phyloP scores from a whole-genome alignment of 2,113 vertebrate species.

The Microtus ochrogaster region DNA sequence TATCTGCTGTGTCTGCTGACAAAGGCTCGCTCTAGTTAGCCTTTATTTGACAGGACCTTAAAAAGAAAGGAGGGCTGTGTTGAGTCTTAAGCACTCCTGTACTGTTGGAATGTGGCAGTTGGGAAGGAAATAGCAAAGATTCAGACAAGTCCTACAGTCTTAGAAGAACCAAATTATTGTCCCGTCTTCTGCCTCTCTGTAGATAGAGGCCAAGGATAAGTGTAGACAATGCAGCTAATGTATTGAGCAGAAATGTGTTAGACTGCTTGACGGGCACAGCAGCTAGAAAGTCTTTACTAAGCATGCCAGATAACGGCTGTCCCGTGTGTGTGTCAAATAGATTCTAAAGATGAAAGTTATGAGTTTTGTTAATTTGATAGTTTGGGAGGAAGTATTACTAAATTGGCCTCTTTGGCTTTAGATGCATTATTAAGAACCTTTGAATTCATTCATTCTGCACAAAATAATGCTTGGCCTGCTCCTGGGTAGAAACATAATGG shows the following conservation, averaged over 20 bases:
- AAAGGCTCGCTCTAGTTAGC: background rate
- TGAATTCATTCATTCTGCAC: background rate
- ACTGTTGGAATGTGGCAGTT: background rate
- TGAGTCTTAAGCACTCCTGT: background rate
- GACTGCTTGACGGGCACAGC: background rate
- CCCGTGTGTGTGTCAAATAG: background rate
- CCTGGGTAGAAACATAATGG: background rate
- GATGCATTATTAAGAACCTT: background rate
- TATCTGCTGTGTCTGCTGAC: background rate
- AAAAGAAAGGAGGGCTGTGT: background rate
- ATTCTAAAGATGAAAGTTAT: background rate
- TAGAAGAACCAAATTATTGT: background rate
- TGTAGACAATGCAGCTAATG: background rate
- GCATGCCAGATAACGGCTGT: background rate
- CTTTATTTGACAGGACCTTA: background rate
- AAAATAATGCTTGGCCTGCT: background rate
- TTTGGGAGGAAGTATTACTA: slow-evolving; percentile 6
- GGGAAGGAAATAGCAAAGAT: background rate
- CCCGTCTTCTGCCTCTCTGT: background rate
- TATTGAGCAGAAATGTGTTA: background rate
- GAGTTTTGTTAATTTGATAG: slow-evolving; percentile 6
- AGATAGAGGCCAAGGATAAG: background rate
- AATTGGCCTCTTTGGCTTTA: background rate
- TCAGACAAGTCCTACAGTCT: background rate
- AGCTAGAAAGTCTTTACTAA: slow-evolving; percentile 17